Conservation (phyloP, 1,140 invertebrate species). For the Chelonus insularis region DNA sequence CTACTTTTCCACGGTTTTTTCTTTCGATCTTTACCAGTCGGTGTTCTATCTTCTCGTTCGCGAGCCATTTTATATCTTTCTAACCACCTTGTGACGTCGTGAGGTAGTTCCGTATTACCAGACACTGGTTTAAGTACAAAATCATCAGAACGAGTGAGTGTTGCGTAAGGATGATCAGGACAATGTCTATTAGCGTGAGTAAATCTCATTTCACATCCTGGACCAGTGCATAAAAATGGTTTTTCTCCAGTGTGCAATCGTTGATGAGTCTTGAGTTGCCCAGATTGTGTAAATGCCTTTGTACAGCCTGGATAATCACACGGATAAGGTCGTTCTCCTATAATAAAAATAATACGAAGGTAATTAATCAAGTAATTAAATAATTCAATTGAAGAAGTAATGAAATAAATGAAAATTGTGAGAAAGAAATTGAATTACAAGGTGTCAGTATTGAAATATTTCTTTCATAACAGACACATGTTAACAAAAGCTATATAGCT, state of each 20-base stretch:
- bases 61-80: slow-evolving; percentile 60
- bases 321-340: slow-evolving; percentile 76
- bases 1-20: slow-evolving; percentile 53
- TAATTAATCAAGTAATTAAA: no score
- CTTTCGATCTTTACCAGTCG: slow-evolving; percentile 55
- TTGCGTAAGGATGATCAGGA: slow-evolving; percentile 66
- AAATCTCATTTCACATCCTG: slow-evolving; percentile 71
- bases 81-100: slow-evolving; percentile 64
- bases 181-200: slow-evolving; percentile 84
- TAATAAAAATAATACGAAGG: slow-evolving; percentile 37
- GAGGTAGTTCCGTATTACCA: slow-evolving; percentile 60
- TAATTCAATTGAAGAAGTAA: no score
- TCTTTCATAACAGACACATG: no score
- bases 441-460: no score
- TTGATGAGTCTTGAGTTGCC: slow-evolving; percentile 83
- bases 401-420: no score
- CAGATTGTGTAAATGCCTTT: slow-evolving; percentile 80
- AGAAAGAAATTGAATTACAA: no score
- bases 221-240: slow-evolving; percentile 74
- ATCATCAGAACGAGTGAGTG: slow-evolving; percentile 63
- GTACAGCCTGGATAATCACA: slow-evolving; percentile 80
- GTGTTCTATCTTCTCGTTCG: slow-evolving; percentile 59
- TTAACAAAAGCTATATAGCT: no score
- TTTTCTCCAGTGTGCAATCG: slow-evolving; percentile 81
- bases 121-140: slow-evolving; percentile 61